A percentile compares a stretch with the other conserved stretches of the same genome.
These are phyloP conservation scores for Malurus leucopterus DNA, from an alignment of 2,797 vertebrate species.

Conservation along the genomic window DNA sequence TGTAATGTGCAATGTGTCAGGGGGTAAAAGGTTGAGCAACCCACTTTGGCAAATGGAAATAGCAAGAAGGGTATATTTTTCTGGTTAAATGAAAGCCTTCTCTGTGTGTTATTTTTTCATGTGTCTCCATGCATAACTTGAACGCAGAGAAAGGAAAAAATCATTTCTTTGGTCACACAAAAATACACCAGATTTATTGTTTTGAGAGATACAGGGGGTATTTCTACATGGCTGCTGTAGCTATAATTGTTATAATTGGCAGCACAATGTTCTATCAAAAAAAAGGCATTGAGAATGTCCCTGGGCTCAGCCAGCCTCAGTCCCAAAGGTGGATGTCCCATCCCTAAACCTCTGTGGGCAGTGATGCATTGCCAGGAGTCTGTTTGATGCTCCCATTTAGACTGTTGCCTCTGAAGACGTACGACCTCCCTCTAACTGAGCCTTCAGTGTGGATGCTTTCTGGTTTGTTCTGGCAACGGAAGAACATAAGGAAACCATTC, in stretches of 20 bases:
- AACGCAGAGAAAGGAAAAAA: neutral
- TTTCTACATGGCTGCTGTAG: neutral
- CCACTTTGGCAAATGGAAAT: neutral
- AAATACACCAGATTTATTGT: constrained; percentile 39
- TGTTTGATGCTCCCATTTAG: constrained; percentile 73
- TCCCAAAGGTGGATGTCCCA: neutral
- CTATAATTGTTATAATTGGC: neutral
- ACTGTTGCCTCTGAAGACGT: constrained; percentile 71
- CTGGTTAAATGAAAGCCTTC: neutral
- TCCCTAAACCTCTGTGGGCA: constrained; percentile 81
- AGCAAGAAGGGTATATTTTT: neutral
- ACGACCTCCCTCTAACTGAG: constrained; percentile 82
- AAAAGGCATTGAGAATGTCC: neutral
- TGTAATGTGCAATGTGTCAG: neutral
- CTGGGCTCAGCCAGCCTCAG: neutral
- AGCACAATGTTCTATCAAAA: neutral
- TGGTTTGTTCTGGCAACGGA: constrained; percentile 85
- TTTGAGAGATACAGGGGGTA: constrained; percentile 10
- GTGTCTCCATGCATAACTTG: neutral
- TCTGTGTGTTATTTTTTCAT: neutral
- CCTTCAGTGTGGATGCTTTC: constrained; percentile 84
- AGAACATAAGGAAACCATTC: constrained; percentile 90
- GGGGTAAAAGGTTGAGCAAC: neutral
- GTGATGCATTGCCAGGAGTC: constrained; percentile 71
- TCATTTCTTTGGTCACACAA: constrained; percentile 8